Percentiles rank a stretch among this genome's conserved stretches.
Conservation (phyloP, 1,140 invertebrate genomes). For the Zaprionus vittiger region DNA sequence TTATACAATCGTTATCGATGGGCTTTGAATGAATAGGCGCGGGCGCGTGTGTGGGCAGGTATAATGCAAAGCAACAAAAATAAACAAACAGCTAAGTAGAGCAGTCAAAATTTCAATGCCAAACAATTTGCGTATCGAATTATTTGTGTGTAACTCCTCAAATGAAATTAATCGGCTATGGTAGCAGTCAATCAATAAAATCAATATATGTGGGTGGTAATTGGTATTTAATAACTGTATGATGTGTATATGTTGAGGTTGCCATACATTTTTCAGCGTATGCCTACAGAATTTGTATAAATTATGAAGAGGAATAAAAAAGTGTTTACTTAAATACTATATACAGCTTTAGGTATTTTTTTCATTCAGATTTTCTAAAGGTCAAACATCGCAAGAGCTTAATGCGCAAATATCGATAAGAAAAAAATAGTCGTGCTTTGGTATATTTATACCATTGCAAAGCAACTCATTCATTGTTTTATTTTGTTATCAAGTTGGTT, state of each 20-base stretch:
- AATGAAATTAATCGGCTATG: background rate
- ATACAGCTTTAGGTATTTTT: constrained; percentile 11
- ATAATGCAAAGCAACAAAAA: background rate
- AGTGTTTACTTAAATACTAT: background rate
- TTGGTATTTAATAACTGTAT: background rate
- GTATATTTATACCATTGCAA: background rate
- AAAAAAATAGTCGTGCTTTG: background rate
- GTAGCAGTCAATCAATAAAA: background rate
- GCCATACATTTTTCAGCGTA: background rate
- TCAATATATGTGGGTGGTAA: constrained; percentile 18
- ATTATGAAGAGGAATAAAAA: background rate
- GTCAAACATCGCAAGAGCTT: background rate
- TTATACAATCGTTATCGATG: constrained; percentile 48
- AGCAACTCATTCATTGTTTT: background rate
- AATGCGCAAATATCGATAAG: background rate
- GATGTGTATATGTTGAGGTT: background rate
- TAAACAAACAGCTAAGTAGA: constrained; percentile 13
- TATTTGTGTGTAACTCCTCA: background rate
- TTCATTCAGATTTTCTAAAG: background rate
- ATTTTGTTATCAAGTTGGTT: background rate
- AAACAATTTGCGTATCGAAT: constrained; percentile 4
- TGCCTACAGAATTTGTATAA: background rate
- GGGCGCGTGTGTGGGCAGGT: constrained; percentile 19
- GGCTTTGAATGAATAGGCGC: constrained; percentile 41
- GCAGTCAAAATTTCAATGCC: constrained; percentile 27